phyloP scores from a whole-genome alignment of 2,888 invertebrate species.

The Prenolepis imparis region DNA sequence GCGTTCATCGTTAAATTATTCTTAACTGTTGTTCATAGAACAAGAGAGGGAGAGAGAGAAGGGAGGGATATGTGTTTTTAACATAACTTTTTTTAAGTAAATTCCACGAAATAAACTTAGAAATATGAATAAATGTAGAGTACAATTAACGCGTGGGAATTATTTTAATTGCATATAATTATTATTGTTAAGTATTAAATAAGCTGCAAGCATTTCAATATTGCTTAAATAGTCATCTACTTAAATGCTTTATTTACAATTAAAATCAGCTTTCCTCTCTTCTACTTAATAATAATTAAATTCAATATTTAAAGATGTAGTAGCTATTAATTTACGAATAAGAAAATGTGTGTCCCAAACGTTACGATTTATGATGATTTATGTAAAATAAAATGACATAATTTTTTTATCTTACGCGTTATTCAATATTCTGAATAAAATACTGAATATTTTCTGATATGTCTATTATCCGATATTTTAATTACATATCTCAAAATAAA shows the following conservation, averaged over 20 bases:
- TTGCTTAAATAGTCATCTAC: not conserved
- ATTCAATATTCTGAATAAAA: not conserved
- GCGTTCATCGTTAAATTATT: constrained; percentile 22
- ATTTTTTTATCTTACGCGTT: not conserved
- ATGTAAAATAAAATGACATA: not conserved
- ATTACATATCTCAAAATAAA: not conserved
- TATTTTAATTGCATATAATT: not conserved
- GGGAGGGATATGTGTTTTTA: not conserved
- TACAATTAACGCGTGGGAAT: not conserved
- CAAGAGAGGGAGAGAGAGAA: not conserved
- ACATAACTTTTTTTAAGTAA: not conserved
- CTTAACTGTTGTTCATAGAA: not conserved
- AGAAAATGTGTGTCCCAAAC: not conserved
- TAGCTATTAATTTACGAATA: not conserved
- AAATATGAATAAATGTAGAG: not conserved
- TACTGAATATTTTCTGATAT: not conserved
- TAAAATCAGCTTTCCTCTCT: not conserved
- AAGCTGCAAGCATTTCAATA: not conserved
- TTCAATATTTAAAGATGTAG: not conserved
- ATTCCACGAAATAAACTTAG: not conserved
- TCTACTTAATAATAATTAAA: not conserved
- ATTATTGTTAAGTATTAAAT: not conserved
- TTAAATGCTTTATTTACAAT: not conserved
- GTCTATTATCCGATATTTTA: not conserved
- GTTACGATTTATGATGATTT: not conserved